Evolutionary conservation across 2,113 vertebrate species (phyloP).

Genomic region (Trogon melanurus): DNA sequence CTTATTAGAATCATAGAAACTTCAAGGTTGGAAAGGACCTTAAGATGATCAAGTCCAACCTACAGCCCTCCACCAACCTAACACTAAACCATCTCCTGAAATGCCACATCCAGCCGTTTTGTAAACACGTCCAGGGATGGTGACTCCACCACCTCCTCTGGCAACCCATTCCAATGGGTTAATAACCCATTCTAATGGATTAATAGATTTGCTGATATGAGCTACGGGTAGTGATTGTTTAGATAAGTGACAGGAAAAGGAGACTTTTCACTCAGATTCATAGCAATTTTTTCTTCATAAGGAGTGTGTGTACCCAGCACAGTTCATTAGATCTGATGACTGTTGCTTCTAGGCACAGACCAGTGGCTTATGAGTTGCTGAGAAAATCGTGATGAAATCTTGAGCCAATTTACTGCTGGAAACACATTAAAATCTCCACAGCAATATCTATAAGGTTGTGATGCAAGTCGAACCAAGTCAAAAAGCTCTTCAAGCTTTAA

Average conservation of each 20-base stretch:
- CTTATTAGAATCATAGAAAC: background rate
- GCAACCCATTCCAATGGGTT: too few species aligned
- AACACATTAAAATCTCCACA: background rate
- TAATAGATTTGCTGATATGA: background rate
- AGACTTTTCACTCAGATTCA: background rate
- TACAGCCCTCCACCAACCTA: too few species aligned
- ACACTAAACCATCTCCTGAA: too few species aligned
- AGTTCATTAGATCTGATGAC: background rate
- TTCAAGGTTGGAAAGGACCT: too few species aligned
- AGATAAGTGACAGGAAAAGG: background rate
- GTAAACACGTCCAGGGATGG: too few species aligned
- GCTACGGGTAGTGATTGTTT: background rate
- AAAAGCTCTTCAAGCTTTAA: background rate
- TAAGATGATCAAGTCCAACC: too few species aligned
- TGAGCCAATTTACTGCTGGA: background rate
- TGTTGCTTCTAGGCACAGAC: background rate
- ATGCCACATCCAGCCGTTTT: too few species aligned
- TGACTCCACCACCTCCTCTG: too few species aligned
- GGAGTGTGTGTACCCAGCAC: background rate
- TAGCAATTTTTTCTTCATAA: background rate
- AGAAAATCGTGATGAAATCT: background rate
- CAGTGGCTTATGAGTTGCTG: background rate
- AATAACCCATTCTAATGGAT: too few species aligned
- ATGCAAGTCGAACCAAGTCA: background rate
- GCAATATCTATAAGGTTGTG: background rate